Evolutionary conservation across 2,113 vertebrate species (phyloP).

Genomic region (Pangasianodon gigas): DNA sequence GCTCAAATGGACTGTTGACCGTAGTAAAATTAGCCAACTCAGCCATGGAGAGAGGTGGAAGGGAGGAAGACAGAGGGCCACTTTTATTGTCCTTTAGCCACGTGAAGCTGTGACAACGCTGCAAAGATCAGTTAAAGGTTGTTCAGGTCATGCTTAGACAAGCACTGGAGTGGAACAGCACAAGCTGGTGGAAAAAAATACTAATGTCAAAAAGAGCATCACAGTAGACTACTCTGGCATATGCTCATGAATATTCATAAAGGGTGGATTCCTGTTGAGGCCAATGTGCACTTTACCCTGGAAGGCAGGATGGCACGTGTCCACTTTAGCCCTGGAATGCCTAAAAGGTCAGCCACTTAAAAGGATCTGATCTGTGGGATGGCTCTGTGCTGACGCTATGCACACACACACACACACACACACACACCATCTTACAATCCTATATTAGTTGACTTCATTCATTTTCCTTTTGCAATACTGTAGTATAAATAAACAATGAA

Average conservation of each 20-base stretch:
- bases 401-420: not conserved
- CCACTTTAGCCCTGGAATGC: slow-evolving; percentile 48
- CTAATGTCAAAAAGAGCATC: slow-evolving; percentile 10
- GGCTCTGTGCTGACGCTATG: slow-evolving; percentile 62
- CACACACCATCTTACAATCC: not conserved
- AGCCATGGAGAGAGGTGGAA: slow-evolving; percentile 26
- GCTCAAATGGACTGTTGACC: slow-evolving; percentile 53
- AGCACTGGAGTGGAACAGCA: slow-evolving; percentile 38
- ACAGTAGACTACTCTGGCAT: slow-evolving; percentile 39
- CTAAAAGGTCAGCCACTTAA: slow-evolving; percentile 55
- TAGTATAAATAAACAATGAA: not conserved
- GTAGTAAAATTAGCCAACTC: slow-evolving; percentile 55
- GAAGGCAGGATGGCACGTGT: slow-evolving; percentile 46
- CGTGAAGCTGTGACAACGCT: slow-evolving; percentile 40
- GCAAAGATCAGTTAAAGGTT: slow-evolving; percentile 66
- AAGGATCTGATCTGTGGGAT: slow-evolving; percentile 50
- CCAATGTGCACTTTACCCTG: slow-evolving; percentile 54
- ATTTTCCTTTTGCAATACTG: not conserved
- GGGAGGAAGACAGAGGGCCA: not conserved
- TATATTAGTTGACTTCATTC: not conserved
- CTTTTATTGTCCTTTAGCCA: slow-evolving; percentile 55
- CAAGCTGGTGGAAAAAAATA: slow-evolving; percentile 18
- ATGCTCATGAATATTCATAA: slow-evolving; percentile 67
- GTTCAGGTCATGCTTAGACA: slow-evolving; percentile 53
- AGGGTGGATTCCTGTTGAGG: slow-evolving; percentile 20